Percentiles rank a stretch among this genome's conserved stretches.
Evolutionary conservation across 92 coral and sea anemone genomes (phyloP).

Genomic region (Bergia sp.): DNA sequence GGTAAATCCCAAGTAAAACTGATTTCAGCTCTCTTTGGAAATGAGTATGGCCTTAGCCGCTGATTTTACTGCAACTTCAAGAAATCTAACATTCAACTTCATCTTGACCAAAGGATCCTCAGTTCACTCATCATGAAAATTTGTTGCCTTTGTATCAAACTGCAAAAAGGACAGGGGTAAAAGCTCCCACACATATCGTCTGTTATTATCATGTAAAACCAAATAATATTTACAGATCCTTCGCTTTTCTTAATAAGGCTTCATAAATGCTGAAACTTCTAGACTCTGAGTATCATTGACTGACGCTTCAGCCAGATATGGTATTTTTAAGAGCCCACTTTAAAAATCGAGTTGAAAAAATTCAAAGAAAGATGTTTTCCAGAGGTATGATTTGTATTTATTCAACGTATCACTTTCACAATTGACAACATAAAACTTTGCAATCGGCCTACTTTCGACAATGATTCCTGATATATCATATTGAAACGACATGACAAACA

Average conservation of each 20-base stretch:
- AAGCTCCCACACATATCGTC: neutral
- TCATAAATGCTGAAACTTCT: constrained; percentile 1
- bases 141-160: neutral
- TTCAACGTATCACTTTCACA: constrained; percentile 9
- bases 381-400: neutral
- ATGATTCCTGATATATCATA: neutral
- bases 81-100: neutral
- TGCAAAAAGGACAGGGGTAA: neutral
- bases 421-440: constrained; percentile 15
- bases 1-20: neutral
- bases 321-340: constrained; percentile 17
- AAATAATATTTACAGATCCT: neutral
- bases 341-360: constrained; percentile 10
- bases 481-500: neutral
- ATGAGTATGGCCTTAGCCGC: neutral
- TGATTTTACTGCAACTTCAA: no score
- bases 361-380: constrained; percentile 29
- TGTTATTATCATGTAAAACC: neutral
- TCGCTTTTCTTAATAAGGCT: neutral
- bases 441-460: neutral
- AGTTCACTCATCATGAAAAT: neutral
- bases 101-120: neutral
- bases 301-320: neutral
- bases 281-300: neutral
- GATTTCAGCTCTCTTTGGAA: neutral